Conservation (phyloP, 2,113 vertebrate species). For the Etheostoma spectabile region DNA sequence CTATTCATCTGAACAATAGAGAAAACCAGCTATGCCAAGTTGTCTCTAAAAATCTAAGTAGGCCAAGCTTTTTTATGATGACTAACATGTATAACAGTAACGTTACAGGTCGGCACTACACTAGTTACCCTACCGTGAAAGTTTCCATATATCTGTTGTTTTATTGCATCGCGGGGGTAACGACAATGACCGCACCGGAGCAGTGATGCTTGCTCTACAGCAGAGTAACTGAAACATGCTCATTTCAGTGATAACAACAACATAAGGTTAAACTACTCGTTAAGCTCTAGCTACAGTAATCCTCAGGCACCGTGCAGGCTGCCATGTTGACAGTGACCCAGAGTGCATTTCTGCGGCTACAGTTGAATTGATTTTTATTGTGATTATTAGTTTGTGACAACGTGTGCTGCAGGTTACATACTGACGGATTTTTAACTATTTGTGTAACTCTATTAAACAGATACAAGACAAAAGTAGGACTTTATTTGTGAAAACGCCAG, state of each 20-base stretch:
- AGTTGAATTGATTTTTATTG: neutral
- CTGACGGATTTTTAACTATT: neutral
- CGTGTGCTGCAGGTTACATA: no score
- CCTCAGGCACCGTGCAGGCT: conserved; percentile 54
- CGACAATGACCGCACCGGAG: conserved; percentile 53
- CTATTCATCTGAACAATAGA: neutral
- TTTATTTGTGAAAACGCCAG: fast-evolving
- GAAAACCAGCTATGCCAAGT: neutral
- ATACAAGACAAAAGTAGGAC: fast-evolving
- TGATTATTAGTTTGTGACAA: fast-evolving
- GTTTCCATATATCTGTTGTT: conserved; percentile 65
- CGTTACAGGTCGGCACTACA: conserved; percentile 12
- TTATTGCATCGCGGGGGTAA: conserved; percentile 62
- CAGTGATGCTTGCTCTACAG: conserved; percentile 52
- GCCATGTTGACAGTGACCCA: conserved; percentile 78
- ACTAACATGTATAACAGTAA: neutral
- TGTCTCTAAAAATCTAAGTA: neutral
- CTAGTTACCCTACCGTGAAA: conserved; percentile 76
- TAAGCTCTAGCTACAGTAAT: conserved; percentile 56
- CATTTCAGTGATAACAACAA: neutral
- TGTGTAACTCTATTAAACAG: fast-evolving
- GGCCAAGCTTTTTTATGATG: neutral
- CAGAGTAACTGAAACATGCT: conserved; percentile 77
- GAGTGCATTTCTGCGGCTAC: conserved; percentile 53
- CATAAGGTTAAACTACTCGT: neutral